Evolutionary conservation across 2,113 vertebrate species (phyloP), one percentile per base, ranked within the genome.

Genomic region (Plecturocebus donacophilus): DNA sequence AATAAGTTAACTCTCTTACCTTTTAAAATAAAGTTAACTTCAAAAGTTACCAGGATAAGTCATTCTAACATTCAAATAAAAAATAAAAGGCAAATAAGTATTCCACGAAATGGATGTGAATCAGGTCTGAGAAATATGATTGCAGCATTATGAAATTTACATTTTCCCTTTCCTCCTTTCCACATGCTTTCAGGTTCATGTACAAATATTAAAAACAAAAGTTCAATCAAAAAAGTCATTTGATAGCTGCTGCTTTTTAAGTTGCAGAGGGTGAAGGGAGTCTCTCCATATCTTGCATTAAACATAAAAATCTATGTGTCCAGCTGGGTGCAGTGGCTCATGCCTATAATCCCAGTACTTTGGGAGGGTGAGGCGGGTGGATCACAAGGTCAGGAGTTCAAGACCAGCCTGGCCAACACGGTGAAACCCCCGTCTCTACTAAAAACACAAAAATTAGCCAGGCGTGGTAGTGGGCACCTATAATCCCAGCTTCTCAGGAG

Each of bases 141-240:
- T 91, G 64, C 52, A 75, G 71, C 70, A 79, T 54, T 92, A 21
- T 90, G 19, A 94, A 96, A 94, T 90, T 56, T 70, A 68, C 32
- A 82, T 82, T 87, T 94, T 85, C 54, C n/a, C 68, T 68, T 42
- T 83, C 83, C 38, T 83, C 75, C 20, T 85, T 92, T 87, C 85
- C 76, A 64, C 30, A 90, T 35, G 52, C 32, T 68, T 86, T 80
- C n/a, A 61, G 56, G 30, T 66, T 93, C 68, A 84, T 42, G 12
- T 83, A 76, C 73, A 97, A 91, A 97, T 95, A 89, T 73, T 95
- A 91, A 97, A 97, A 95, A 94, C 77, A 95, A 81, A 97, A 95
- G 35, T 56, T 91, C 64, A 79, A 96, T 87, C 54, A 93, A 77
- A 70, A 91, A 68, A n/a, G 76, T 91, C 35, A 83, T 49, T 94